Conservation (phyloP, 2,113 vertebrate genomes). For the Alethe diademata region DNA sequence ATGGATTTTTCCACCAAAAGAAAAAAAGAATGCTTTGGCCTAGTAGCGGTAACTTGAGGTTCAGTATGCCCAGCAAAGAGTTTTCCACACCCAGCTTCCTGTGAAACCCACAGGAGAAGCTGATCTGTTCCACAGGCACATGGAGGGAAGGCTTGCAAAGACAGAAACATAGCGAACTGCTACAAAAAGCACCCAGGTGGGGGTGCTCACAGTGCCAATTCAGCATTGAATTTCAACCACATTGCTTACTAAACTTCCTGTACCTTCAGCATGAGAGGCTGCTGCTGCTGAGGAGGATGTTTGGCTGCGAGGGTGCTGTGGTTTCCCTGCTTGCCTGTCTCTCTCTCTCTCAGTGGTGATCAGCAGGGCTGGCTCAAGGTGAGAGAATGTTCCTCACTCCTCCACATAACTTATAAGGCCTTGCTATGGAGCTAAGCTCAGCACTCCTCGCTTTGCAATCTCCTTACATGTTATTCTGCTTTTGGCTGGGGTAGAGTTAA, state of each 20-base stretch:
- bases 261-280: not conserved
- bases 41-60: not conserved
- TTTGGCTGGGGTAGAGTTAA: not conserved
- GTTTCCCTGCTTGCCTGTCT: rapidly evolving
- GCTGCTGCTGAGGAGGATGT: not conserved
- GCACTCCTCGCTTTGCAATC: rapidly evolving
- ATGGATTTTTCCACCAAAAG: constrained; percentile 9
- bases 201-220: not conserved
- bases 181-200: not conserved
- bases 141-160: rapidly evolving
- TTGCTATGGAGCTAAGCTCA: not conserved
- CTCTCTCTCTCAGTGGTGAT: not conserved
- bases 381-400: not conserved
- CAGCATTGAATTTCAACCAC: not conserved
- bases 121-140: not conserved
- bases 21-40: not conserved
- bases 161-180: not conserved
- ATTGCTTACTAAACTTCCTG: not conserved
- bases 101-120: not conserved
- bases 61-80: not conserved
- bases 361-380: not conserved
- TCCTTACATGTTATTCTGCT: not conserved
- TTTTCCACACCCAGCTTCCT: not conserved
- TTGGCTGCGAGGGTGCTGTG: rapidly evolving
- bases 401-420: not conserved